Percentiles rank a stretch among this genome's conserved stretches.
Conservation (phyloP, 1,140 invertebrate species). For the Drosophila melanica region DNA sequence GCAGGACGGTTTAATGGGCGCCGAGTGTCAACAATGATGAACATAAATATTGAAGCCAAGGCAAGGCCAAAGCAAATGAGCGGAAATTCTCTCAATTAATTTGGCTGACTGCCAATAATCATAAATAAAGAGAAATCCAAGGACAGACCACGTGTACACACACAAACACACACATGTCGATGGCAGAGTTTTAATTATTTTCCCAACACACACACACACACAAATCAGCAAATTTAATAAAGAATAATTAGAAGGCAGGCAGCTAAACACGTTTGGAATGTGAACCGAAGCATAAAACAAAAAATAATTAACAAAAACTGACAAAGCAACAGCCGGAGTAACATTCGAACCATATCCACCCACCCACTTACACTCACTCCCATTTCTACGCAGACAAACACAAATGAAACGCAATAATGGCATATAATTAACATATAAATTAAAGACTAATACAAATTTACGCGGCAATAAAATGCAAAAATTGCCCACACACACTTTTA, state of each 20-base stretch:
- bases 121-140: constrained; percentile 69
- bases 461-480: constrained; percentile 60
- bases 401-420: constrained; percentile 51
- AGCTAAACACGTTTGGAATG: constrained; percentile 42
- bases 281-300: constrained; percentile 34
- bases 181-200: constrained; percentile 73
- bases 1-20: constrained; percentile 1
- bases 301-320: constrained; percentile 76
- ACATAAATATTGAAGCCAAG: constrained; percentile 53
- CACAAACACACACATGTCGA: constrained; percentile 24
- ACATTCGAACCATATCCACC: constrained; percentile 17
- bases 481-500: constrained; percentile 19
- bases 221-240: constrained; percentile 71
- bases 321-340: constrained; percentile 59
- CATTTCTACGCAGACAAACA: constrained; percentile 8
- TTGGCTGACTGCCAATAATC: constrained; percentile 70
- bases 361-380: not conserved
- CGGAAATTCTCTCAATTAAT: constrained; percentile 72
- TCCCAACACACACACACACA: constrained; percentile 25
- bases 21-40: constrained; percentile 48
- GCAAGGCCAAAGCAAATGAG: constrained; percentile 50
- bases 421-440: constrained; percentile 77
- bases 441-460: constrained; percentile 72
- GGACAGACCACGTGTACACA: constrained; percentile 12
- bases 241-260: constrained; percentile 74